Percentiles rank a stretch among this genome's conserved stretches.
phyloP scores from a whole-genome alignment of 2,113 vertebrate genomes.

The Gobio gobio region DNA sequence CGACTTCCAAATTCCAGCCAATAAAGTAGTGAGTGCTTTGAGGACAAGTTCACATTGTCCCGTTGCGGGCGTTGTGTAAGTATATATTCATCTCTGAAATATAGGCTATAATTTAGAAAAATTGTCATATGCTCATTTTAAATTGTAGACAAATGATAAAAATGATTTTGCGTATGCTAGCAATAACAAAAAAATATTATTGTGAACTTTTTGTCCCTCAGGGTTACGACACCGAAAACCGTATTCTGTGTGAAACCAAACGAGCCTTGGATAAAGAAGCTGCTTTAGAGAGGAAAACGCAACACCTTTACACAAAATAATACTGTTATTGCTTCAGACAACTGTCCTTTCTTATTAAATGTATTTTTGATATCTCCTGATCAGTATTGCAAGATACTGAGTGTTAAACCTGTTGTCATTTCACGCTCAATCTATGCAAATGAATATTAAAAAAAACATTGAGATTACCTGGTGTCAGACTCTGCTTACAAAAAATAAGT shows the following conservation, averaged over 20 bases:
- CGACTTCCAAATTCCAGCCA: not conserved
- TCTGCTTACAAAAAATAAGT: not conserved
- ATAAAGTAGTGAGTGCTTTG: not conserved
- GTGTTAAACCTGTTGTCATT: not conserved
- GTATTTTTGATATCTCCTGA: not conserved
- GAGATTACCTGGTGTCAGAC: constrained; percentile 1
- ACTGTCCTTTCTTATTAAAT: not conserved
- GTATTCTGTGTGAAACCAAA: constrained; percentile 24
- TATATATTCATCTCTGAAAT: not conserved
- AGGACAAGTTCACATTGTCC: not conserved
- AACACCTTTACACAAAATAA: not conserved
- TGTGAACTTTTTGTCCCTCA: not conserved
- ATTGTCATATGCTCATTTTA: not conserved
- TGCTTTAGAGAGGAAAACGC: not conserved
- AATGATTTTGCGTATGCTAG: not conserved
- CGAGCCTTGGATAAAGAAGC: not conserved
- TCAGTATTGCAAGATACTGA: not conserved
- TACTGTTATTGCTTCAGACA: not conserved
- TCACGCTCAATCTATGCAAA: not conserved
- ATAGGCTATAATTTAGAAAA: not conserved
- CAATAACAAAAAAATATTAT: not conserved
- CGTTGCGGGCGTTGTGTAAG: not conserved
- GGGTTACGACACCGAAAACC: not conserved
- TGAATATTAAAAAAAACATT: not conserved
- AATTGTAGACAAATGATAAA: not conserved